phyloP scores from a whole-genome alignment of 2,797 vertebrate genomes.

The Pempheris klunzingeri region DNA sequence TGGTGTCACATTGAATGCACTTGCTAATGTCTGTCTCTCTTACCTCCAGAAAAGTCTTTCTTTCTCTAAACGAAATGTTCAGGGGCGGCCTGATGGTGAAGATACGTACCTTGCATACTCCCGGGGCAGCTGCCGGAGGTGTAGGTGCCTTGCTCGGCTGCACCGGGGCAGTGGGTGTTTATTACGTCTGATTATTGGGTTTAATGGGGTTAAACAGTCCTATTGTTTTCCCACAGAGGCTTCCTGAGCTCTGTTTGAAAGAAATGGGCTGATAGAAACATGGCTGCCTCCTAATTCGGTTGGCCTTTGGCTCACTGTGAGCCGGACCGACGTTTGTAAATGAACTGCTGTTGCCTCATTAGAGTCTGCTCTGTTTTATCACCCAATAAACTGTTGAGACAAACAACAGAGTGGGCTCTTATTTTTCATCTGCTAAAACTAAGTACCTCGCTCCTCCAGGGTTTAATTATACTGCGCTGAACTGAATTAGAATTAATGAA shows the following conservation, averaged over 20 bases:
- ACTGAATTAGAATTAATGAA: conserved; percentile 69
- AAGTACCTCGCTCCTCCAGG: conserved; percentile 59
- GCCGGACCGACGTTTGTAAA: conserved; percentile 38
- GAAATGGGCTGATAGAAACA: conserved; percentile 35
- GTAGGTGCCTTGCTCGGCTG: conserved; percentile 6
- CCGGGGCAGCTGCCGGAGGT: background rate
- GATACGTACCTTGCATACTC: too few relatives aligned
- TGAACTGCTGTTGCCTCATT: conserved; percentile 66
- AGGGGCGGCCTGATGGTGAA: too few relatives aligned
- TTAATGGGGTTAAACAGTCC: conserved; percentile 8
- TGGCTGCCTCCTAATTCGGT: conserved; percentile 11
- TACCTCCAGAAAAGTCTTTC: too few relatives aligned
- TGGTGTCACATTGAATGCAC: background rate
- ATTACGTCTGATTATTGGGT: background rate
- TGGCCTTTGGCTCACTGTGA: conserved; percentile 30
- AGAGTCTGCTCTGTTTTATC: conserved; percentile 59
- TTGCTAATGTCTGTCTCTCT: background rate
- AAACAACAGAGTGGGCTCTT: conserved; percentile 57
- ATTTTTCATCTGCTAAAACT: conserved; percentile 62
- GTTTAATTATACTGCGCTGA: conserved; percentile 67
- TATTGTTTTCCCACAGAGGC: too few relatives aligned
- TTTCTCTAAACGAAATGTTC: too few relatives aligned
- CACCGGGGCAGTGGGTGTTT: background rate
- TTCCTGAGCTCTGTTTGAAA: background rate
- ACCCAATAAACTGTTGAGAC: conserved; percentile 62